A percentile compares a stretch with the other conserved stretches of the same genome.
These are phyloP conservation scores for Eurytemora carolleeae DNA, from an alignment of 1,140 invertebrate species.

Conservation along the genomic window DNA sequence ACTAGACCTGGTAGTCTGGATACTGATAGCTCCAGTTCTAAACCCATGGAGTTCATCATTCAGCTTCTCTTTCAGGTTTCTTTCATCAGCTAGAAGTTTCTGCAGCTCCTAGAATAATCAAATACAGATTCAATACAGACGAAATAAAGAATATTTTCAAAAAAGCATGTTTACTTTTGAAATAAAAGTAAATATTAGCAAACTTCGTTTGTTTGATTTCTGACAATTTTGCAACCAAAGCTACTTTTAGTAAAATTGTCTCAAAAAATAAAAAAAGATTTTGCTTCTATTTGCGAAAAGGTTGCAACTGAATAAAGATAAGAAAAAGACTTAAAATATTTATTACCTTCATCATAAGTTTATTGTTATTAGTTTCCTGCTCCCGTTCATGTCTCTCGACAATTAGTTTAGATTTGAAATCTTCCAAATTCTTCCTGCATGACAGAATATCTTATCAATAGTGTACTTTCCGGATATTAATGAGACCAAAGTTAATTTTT, in stretches of 20 bases:
- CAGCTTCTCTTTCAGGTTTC: neutral
- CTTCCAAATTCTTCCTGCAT: too few species aligned
- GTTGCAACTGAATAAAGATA: too few species aligned
- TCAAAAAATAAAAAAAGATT: too few species aligned
- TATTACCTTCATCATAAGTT: too few species aligned
- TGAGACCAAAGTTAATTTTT: too few species aligned
- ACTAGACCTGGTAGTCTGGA: neutral
- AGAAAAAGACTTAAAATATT: too few species aligned
- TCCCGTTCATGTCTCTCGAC: too few species aligned
- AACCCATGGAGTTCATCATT: neutral
- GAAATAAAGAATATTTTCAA: neutral
- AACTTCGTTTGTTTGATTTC: neutral
- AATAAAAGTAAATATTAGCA: neutral
- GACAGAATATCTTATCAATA: too few species aligned
- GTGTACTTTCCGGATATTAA: too few species aligned
- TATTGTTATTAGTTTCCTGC: too few species aligned
- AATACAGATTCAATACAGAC: neutral
- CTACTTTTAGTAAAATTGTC: neutral
- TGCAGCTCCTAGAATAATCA: neutral
- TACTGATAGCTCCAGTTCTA: neutral
- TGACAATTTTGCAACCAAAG: neutral
- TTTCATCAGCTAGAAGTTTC: neutral
- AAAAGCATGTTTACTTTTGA: neutral
- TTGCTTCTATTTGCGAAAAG: too few species aligned
- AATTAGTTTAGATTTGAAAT: too few species aligned